Evolutionary conservation across 2,888 invertebrate genomes (phyloP), one percentile per base, ranked within the genome.

Genomic region (Coleophora deauratella): DNA sequence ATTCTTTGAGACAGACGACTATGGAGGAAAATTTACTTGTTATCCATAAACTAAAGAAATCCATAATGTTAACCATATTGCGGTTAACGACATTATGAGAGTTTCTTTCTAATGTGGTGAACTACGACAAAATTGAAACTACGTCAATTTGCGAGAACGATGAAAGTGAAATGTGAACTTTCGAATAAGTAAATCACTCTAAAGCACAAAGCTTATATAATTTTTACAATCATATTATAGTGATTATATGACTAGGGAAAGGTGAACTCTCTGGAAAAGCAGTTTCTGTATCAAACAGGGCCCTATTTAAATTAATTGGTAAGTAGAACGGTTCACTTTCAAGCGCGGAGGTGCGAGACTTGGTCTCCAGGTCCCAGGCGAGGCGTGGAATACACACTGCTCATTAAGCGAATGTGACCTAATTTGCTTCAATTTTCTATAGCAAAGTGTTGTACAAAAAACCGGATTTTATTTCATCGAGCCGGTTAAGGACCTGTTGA

Each of bases 371-470:
- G 49, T 67, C 72, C 64, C 62, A 44, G 69, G 63, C 55, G 48
- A 54, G 51, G 48, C 51, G 51, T 50, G 52, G 55, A 59, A 62
- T 63, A 55, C 56, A 55, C 52, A 46, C 49, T 35, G 46, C 59
- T 65, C 57, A 63, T 66, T 68, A 69, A 46, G 53, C 49, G 47
- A 53, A 53, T 57, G 54, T 59, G 68, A 68, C 72, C 72, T 51
- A 65, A 63, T 67, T 66, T 42, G 38, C 41, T 38, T 49, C 49
- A 48, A 54, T 60, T 67, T 64, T 61, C 60, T 62, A 59, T 62
- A 55, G 53, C 52, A 51, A 45, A 52, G 53, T 52, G 47, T 45
- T 36, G 43, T 48, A 55, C 45, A 21, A 27, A 33, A 9, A 43
- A 37, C 40, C 43, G 39, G 43, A 43, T 33, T 39, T 3, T n/a